Evolutionary conservation across 2,797 vertebrate genomes (phyloP).

Genomic region (Tauraco hartlaubi): DNA sequence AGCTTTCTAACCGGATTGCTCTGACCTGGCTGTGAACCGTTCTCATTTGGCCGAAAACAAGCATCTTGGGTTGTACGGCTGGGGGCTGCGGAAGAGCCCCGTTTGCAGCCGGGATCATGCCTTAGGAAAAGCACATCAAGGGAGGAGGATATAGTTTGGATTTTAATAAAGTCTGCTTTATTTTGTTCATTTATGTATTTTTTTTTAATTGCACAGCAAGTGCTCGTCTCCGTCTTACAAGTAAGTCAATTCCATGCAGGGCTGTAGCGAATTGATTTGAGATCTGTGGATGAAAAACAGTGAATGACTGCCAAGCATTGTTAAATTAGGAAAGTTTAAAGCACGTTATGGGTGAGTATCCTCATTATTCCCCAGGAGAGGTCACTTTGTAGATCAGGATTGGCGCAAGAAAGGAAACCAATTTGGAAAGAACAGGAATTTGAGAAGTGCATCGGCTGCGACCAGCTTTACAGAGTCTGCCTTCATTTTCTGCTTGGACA

Average conservation of each 20-base stretch:
- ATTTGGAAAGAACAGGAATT: neutral
- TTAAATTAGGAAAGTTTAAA: constrained; percentile 36
- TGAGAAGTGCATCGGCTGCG: neutral
- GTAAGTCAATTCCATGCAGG: constrained; percentile 37
- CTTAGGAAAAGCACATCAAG: neutral
- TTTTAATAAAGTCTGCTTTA: constrained; percentile 25
- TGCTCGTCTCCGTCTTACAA: constrained; percentile 3
- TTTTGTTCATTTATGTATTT: neutral
- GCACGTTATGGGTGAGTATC: neutral
- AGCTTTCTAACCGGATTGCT: constrained; percentile 13
- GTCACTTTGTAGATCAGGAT: constrained; percentile 15
- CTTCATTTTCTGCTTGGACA: neutral
- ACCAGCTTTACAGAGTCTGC: neutral
- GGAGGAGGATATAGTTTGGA: neutral
- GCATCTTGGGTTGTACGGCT: neutral
- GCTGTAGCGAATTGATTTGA: constrained; percentile 62
- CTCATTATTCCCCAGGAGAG: constrained; percentile 21
- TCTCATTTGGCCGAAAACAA: neutral
- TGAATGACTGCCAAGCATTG: constrained; percentile 54
- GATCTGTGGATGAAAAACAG: constrained; percentile 48
- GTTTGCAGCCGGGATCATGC: neutral
- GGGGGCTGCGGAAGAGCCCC: neutral
- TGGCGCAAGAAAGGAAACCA: constrained; percentile 25
- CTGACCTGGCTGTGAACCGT: constrained; percentile 62
- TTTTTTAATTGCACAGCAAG: constrained; percentile 55